Percentiles rank a stretch among this genome's conserved stretches.
phyloP scores from a whole-genome alignment of 2,888 invertebrate species.

The Parasteatoda lunata region DNA sequence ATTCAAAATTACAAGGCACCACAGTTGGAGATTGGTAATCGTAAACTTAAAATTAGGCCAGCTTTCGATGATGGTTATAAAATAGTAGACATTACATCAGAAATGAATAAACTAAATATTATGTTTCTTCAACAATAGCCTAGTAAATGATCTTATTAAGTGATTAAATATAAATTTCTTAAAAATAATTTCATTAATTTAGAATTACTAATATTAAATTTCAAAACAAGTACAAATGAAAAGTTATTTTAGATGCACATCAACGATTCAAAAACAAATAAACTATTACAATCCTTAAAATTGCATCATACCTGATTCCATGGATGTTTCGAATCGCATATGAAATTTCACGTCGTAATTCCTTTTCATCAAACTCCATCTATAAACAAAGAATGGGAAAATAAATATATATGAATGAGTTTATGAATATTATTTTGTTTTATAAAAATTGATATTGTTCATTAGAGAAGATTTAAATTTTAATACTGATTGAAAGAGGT shows the following conservation, averaged over 20 bases:
- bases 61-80: too few relatives aligned
- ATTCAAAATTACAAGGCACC: too few relatives aligned
- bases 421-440: conserved; percentile 79
- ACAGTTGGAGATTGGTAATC: too few relatives aligned
- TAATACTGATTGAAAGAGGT: too few relatives aligned
- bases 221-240: not conserved
- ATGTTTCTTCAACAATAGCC: too few relatives aligned
- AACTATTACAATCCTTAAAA: too few relatives aligned
- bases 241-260: not conserved
- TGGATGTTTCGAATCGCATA: conserved; percentile 99
- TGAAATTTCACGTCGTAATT: conserved; percentile 96
- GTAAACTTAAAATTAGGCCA: too few relatives aligned
- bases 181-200: not conserved
- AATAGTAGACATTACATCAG: too few relatives aligned
- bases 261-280: conserved; percentile 71
- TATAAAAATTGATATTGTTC: conserved; percentile 74
- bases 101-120: too few relatives aligned
- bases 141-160: too few relatives aligned
- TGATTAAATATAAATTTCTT: not conserved
- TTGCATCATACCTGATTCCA: conserved; percentile 81
- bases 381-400: conserved; percentile 67
- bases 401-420: too few relatives aligned
- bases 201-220: not conserved
- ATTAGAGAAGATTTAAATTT: too few relatives aligned
- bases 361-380: conserved; percentile 99